Conservation (phyloP, 2,888 invertebrate species). For the Argyra leucocephala region DNA sequence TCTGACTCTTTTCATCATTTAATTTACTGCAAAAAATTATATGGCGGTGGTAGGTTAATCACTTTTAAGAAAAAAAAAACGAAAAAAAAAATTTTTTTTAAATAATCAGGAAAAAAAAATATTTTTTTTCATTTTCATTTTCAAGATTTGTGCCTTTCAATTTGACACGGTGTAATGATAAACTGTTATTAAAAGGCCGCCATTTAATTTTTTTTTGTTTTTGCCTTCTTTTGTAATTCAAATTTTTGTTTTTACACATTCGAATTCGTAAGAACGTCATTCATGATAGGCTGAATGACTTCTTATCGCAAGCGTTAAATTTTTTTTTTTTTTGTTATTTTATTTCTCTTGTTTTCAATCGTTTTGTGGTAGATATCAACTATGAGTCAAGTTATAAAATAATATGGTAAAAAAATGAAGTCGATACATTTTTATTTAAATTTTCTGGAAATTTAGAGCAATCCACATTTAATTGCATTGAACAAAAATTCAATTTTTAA, state of each 20-base stretch:
- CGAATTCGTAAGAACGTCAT: background rate
- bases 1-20: background rate
- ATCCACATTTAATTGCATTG: no score
- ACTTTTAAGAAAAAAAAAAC: background rate
- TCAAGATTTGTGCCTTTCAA: background rate
- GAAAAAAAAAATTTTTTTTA: background rate
- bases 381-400: no score
- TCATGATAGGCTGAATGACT: background rate
- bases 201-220: background rate
- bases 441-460: no score
- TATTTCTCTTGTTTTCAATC: no score
- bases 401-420: no score
- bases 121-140: background rate
- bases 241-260: background rate
- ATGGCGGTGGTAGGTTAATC: constrained; percentile 6
- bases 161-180: constrained; percentile 1
- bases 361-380: no score
- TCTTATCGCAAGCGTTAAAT: background rate
- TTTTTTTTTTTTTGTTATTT: no score
- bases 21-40: background rate
- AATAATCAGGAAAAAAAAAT: background rate
- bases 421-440: no score
- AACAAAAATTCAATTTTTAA: no score
- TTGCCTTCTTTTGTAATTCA: background rate
- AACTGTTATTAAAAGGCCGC: background rate